Percentiles rank a stretch among this genome's conserved stretches.
phyloP scores from a whole-genome alignment of 2,797 vertebrate species.

The Petrocephalus sullivani region DNA sequence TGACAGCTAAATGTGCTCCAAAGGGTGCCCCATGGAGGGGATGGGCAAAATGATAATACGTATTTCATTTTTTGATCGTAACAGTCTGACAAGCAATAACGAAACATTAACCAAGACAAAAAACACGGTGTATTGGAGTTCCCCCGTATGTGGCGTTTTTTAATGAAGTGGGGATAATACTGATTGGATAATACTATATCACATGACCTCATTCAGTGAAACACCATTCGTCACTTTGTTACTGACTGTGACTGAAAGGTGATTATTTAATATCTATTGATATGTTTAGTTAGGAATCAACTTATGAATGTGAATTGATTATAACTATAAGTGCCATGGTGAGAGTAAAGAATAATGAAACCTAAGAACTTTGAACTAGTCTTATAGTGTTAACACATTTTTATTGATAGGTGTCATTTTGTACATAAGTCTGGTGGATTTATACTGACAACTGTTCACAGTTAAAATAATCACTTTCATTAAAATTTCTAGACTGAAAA shows the following conservation, averaged over 20 bases:
- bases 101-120: not conserved
- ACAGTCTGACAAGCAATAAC: not conserved
- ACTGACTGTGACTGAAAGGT: not conserved
- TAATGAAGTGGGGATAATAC: not conserved
- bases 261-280: not conserved
- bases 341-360: not conserved
- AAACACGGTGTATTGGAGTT: not conserved
- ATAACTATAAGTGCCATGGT: not conserved
- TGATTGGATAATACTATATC: not conserved
- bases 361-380: not conserved
- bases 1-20: not conserved
- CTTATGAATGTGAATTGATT: not conserved
- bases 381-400: not conserved
- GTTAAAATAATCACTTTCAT: not conserved
- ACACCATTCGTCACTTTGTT: not conserved
- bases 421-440: not conserved
- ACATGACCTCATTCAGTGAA: not conserved
- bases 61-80: not conserved
- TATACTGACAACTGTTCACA: not conserved
- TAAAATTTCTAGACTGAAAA: not conserved
- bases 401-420: not conserved
- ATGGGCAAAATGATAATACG: not conserved
- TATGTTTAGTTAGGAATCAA: not conserved
- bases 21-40: not conserved
- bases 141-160: not conserved